Evolutionary conservation across 2,113 vertebrate species (phyloP).

Genomic region (Hystrix cristata): DNA sequence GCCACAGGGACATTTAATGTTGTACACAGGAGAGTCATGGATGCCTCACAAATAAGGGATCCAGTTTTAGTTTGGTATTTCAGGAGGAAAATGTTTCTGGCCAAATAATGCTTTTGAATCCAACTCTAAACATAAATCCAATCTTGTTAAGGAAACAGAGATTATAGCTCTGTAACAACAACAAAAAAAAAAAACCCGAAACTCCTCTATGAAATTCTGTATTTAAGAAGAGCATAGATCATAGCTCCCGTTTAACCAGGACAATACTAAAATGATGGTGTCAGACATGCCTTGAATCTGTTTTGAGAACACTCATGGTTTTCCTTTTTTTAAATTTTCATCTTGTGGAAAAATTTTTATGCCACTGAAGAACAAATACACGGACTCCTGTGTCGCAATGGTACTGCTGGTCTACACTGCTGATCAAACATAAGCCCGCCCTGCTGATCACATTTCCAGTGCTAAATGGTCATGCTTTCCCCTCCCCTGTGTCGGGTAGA

Average conservation of each 20-base stretch:
- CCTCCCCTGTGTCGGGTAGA: background rate
- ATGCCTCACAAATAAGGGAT: background rate
- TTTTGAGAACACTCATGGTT: background rate
- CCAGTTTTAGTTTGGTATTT: background rate
- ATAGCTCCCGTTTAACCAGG: background rate
- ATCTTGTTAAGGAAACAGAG: slow-evolving; percentile 34
- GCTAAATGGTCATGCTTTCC: background rate
- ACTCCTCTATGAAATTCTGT: background rate
- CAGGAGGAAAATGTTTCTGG: background rate
- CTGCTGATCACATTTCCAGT: background rate
- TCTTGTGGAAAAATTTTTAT: slow-evolving; percentile 27
- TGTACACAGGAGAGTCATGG: background rate
- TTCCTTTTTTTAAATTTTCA: slow-evolving; percentile 2
- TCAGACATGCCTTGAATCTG: background rate
- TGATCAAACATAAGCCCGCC: background rate
- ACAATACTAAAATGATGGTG: background rate
- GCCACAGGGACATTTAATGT: background rate
- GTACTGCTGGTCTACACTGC: background rate
- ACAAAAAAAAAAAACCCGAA: slow-evolving; percentile 8
- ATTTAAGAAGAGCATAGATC: background rate
- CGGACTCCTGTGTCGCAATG: background rate
- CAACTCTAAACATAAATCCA: background rate
- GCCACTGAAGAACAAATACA: background rate
- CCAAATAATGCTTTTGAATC: background rate
- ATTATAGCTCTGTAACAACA: background rate